Percentiles rank a stretch among this genome's conserved stretches.
These are phyloP conservation scores for Oceanites oceanicus DNA, from an alignment of 2,113 vertebrate species.

Conservation along the genomic window DNA sequence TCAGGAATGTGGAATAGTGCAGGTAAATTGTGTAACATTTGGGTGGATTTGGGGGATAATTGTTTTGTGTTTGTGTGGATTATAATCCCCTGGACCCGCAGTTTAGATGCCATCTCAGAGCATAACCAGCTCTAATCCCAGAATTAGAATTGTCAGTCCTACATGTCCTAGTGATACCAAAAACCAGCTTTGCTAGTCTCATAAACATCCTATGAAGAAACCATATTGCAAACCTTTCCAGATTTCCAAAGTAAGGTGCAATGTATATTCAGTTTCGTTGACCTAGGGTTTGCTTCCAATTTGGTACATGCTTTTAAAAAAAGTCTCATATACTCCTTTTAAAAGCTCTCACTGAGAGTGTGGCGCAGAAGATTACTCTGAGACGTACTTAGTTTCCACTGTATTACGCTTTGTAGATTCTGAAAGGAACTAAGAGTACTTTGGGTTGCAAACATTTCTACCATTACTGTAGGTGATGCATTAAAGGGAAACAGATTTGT, in stretches of 20 bases:
- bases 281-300: background rate
- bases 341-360: background rate
- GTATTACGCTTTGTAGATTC: background rate
- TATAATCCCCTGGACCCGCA: background rate
- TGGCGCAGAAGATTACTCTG: background rate
- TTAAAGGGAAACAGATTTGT: slow-evolving; percentile 46
- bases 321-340: background rate
- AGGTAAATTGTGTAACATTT: background rate
- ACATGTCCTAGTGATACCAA: background rate
- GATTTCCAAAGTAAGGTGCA: background rate
- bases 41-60: background rate
- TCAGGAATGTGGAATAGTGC: background rate
- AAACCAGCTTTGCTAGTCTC: background rate
- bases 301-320: background rate
- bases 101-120: background rate
- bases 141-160: background rate
- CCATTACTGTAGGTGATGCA: slow-evolving; percentile 26
- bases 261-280: background rate
- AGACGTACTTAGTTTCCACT: slow-evolving; percentile 20
- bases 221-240: background rate
- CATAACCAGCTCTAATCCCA: background rate
- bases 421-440: slow-evolving; percentile 20
- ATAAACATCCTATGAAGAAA: background rate
- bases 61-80: background rate
- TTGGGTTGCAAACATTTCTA: slow-evolving; percentile 17